Evolutionary conservation across 64 coral and sea anemone genomes (phyloP), one percentile per base, ranked within the genome.

Genomic region (Cladopsammia gracilis): DNA sequence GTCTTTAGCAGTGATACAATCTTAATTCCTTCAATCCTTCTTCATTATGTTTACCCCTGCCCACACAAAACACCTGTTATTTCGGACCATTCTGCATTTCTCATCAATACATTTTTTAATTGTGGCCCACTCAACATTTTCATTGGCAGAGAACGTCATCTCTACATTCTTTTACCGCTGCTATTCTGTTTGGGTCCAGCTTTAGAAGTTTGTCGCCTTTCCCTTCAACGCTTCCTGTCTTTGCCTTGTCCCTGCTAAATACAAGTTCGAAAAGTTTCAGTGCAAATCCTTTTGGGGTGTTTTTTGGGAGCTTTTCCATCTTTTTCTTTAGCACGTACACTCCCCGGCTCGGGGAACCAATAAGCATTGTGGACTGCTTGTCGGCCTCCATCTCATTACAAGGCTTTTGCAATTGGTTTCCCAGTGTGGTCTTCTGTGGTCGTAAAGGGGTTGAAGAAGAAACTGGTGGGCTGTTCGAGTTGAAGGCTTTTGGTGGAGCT

Each of bases 31-130:
- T 62, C 15, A 62, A 15, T 62, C 60, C 60, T 62, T 62, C 7
- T 16, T 56, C 11, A 11, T 62, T 7, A 16, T 62, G 48, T 79
- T 90, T 23, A 90, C 20, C 18, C 88, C 88, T 79, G 88, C 88
- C 88, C 88, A 90, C 10, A 90, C 71, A 90, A 62, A 77, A 53
- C 87, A 89, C 73, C 87, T 58, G 42, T 73, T 73, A 50, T 89
- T 89, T 75, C 87, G 53, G 8, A 89, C 87, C 87, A 89, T 89
- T 49, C 87, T 46, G 45, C 87, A 78, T 60, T 89, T 89, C 77
- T 89, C 73, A 70, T 79, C 61, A 16, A 90, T 79, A 47, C 74
- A 75, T 61, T 90, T 90, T 79, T 80, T 90, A 62, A 73, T 45
- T 12, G 2, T 3, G 19, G 70, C 20, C 90, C 79, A 92, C 19